Percentiles rank a stretch among this genome's conserved stretches.
These are phyloP conservation scores for Caenorhabditis japonica DNA, from an alignment of 2,888 invertebrate species.

Conservation along the genomic window DNA sequence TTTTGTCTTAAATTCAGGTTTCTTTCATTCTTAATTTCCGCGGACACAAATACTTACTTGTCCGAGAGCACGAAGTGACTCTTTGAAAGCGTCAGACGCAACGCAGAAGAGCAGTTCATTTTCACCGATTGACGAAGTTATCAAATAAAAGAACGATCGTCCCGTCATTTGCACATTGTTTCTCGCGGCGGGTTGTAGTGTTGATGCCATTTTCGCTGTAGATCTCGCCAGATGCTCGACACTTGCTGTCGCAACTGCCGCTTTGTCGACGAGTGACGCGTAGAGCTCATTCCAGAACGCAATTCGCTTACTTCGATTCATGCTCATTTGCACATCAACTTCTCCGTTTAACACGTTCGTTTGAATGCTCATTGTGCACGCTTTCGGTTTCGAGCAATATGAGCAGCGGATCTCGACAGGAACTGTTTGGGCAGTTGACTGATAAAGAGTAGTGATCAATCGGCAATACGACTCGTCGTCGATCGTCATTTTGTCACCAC, in stretches of 20 bases:
- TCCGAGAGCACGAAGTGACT: conserved; percentile 56
- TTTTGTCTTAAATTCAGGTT: no score
- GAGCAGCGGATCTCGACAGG: conserved; percentile 59
- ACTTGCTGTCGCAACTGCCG: conserved; percentile 61
- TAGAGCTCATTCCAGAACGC: conserved; percentile 52
- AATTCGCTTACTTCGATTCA: conserved; percentile 67
- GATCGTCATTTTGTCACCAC: conserved; percentile 43
- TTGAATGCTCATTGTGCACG: conserved; percentile 47
- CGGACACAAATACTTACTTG: conserved; percentile 37
- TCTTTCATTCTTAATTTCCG: no score
- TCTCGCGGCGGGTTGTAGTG: conserved; percentile 19
- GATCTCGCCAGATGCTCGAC: conserved; percentile 60
- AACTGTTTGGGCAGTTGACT: conserved; percentile 46
- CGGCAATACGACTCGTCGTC: conserved; percentile 57
- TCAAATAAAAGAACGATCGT: conserved; percentile 56
- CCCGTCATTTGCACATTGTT: conserved; percentile 53
- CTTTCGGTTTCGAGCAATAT: conserved; percentile 42
- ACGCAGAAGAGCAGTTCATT: conserved; percentile 57
- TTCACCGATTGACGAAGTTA: conserved; percentile 53
- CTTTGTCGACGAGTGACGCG: conserved; percentile 48
- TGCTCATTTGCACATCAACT: conserved; percentile 68
- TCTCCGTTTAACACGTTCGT: conserved; percentile 61
- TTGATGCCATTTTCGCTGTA: conserved; percentile 16
- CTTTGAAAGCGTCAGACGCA: conserved; percentile 46
- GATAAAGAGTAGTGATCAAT: conserved; percentile 53